Conservation (phyloP, 1,140 invertebrate genomes). For the Polyergus mexicanus region DNA sequence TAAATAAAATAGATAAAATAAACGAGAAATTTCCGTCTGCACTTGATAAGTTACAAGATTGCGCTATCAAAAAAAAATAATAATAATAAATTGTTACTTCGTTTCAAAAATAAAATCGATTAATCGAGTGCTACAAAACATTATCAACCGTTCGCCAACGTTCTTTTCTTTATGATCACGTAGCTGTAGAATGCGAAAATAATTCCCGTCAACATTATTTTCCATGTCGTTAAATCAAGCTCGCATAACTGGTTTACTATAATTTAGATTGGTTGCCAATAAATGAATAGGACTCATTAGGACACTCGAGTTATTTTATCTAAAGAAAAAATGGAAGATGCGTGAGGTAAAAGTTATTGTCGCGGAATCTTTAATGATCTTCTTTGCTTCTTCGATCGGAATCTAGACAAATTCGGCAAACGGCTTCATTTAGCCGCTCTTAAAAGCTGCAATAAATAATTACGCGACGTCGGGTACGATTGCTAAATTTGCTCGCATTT, state of each 20-base stretch:
- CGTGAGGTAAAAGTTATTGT: background rate
- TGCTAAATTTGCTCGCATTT: conserved; percentile 4
- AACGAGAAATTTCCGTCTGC: background rate
- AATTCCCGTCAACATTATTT: conserved; percentile 32
- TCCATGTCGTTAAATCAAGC: conserved; percentile 37
- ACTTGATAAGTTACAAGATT: conserved; percentile 22
- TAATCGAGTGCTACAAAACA: conserved; percentile 16
- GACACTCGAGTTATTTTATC: conserved; percentile 33
- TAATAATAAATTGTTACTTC: background rate
- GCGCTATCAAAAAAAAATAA: conserved; percentile 35
- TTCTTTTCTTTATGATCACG: conserved; percentile 2
- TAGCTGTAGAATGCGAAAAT: background rate
- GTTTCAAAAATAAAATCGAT: conserved; percentile 29
- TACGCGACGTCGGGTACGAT: background rate
- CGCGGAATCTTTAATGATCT: conserved; percentile 19
- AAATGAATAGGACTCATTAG: conserved; percentile 60
- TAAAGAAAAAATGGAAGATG: background rate
- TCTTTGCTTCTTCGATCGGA: background rate
- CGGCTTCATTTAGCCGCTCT: background rate
- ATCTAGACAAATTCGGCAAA: background rate
- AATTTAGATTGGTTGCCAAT: conserved; percentile 52
- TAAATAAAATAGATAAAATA: conserved; percentile 50
- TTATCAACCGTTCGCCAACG: background rate
- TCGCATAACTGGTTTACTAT: conserved; percentile 56
- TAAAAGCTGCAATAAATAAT: conserved; percentile 42